Evolutionary conservation across 2,797 vertebrate genomes (phyloP).

Genomic region (Hipposideros larvatus): DNA sequence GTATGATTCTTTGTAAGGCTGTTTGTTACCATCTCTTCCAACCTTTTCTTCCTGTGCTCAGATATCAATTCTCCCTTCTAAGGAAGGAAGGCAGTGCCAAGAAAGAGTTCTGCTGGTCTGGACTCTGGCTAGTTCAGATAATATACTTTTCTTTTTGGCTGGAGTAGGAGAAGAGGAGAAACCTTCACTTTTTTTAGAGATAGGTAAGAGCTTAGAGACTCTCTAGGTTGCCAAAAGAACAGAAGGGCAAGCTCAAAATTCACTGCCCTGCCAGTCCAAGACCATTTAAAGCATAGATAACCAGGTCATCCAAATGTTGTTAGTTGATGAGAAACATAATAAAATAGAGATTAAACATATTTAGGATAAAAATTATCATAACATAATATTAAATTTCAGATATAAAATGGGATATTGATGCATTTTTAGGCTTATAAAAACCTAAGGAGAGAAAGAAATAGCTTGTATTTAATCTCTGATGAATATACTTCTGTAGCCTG

Average conservation of each 20-base stretch:
- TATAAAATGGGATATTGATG: not conserved
- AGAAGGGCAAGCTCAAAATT: not conserved
- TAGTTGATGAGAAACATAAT: not conserved
- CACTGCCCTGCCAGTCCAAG: not conserved
- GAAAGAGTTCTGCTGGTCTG: not conserved
- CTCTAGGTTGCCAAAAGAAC: not conserved
- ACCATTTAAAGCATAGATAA: not conserved
- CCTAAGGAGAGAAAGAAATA: not conserved
- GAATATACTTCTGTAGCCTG: not conserved
- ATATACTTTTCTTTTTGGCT: not conserved
- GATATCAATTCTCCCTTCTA: not conserved
- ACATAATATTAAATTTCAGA: not conserved
- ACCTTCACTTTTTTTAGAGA: not conserved
- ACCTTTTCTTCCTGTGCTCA: not conserved
- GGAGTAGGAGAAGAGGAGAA: not conserved
- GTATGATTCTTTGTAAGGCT: not conserved
- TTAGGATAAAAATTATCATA: not conserved
- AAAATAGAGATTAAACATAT: not conserved
- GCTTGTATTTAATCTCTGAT: slow-evolving; percentile 22
- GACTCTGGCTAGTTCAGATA: not conserved
- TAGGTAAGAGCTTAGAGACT: not conserved
- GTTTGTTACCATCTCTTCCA: not conserved
- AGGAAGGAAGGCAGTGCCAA: not conserved
- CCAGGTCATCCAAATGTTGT: not conserved
- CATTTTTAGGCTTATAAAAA: not conserved